These are phyloP conservation scores for Lordiphosa collinella DNA, from an alignment of 1,140 invertebrate genomes.

Conservation along the genomic window DNA sequence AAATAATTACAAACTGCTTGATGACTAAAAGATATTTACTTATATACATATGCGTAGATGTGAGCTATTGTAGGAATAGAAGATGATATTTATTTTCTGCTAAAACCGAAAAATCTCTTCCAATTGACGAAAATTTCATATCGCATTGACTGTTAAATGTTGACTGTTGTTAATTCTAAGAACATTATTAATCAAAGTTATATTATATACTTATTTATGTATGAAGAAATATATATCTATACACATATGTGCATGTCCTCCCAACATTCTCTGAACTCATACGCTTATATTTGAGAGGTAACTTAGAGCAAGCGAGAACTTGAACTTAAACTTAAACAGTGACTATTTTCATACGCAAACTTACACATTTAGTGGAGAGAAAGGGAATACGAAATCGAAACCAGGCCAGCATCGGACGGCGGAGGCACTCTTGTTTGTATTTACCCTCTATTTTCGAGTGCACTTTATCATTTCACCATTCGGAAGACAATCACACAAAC, in stretches of 20 bases:
- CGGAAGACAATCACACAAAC: constrained; percentile 37
- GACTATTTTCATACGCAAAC: constrained; percentile 58
- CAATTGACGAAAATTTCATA: constrained; percentile 66
- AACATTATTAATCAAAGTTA: constrained; percentile 39
- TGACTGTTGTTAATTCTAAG: constrained; percentile 74
- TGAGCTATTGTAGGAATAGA: constrained; percentile 23
- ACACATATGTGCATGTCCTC: constrained; percentile 33
- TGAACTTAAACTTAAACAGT: constrained; percentile 24
- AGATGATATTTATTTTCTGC: constrained; percentile 25
- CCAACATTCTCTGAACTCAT: constrained; percentile 47
- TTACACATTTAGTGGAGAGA: constrained; percentile 34
- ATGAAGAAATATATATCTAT: constrained; percentile 21
- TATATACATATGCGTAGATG: constrained; percentile 25
- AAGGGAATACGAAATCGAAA: constrained; percentile 18
- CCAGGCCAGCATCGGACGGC: constrained; percentile 19
- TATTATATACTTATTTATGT: constrained; percentile 33
- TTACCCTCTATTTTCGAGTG: constrained; percentile 39
- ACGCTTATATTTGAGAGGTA: constrained; percentile 39
- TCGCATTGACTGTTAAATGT: constrained; percentile 79
- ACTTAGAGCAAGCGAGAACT: no score
- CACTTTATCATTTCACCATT: constrained; percentile 61
- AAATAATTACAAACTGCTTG: constrained; percentile 1
- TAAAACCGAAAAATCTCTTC: constrained; percentile 57
- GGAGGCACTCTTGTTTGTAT: constrained; percentile 38
- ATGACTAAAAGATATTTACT: constrained; percentile 13